These are phyloP conservation scores for Mycteria americana DNA, from an alignment of 2,797 vertebrate genomes.

Conservation along the genomic window DNA sequence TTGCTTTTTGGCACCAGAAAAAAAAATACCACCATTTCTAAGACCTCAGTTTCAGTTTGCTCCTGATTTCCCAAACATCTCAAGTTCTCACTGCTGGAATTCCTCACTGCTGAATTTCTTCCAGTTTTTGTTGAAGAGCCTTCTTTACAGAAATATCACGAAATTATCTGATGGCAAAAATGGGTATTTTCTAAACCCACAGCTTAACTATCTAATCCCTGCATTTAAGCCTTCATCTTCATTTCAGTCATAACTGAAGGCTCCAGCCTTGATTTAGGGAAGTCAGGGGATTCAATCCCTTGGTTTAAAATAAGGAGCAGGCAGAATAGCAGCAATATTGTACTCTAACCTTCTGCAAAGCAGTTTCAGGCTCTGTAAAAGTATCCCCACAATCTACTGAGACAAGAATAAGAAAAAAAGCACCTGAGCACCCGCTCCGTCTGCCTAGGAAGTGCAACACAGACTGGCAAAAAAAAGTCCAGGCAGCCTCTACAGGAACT, in stretches of 20 bases:
- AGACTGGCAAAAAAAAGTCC: not conserved
- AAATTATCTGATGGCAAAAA: conserved; percentile 45
- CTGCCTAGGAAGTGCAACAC: not conserved
- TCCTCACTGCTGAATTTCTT: conserved; percentile 39
- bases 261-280: conserved; percentile 26
- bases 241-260: conserved; percentile 27
- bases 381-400: not conserved
- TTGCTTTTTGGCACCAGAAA: conserved; percentile 44
- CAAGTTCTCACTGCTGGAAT: conserved; percentile 58
- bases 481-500: not conserved
- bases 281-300: not conserved
- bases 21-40: conserved; percentile 52
- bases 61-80: conserved; percentile 66
- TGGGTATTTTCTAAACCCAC: conserved; percentile 36
- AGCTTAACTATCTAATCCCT: conserved; percentile 30
- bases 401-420: not conserved
- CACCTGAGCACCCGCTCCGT: not conserved
- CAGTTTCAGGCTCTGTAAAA: not conserved
- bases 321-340: not conserved
- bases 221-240: conserved; percentile 13
- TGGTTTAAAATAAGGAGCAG: not conserved
- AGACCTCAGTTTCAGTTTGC: conserved; percentile 63
- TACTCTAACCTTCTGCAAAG: not conserved
- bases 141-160: conserved; percentile 30
- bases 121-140: conserved; percentile 33